phyloP scores from a whole-genome alignment of 2,888 invertebrate species.

The Ormia ochracea region DNA sequence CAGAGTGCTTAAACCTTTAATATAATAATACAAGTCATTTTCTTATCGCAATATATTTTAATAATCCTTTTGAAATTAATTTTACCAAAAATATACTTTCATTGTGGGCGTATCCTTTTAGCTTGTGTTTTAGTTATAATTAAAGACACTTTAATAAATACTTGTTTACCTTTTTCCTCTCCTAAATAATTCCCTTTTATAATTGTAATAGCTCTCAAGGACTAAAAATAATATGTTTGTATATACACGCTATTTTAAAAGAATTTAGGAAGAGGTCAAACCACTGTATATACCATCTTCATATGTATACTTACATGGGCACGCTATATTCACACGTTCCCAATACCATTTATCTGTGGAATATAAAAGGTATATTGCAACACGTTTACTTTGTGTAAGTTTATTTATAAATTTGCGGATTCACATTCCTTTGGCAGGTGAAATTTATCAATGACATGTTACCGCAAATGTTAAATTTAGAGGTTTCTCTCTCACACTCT shows the following conservation, averaged over 20 bases:
- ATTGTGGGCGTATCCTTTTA: neutral
- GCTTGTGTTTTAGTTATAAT: neutral
- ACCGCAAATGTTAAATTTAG: constrained; percentile 54
- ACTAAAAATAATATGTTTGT: neutral
- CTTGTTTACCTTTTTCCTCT: neutral
- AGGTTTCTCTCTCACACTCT: neutral
- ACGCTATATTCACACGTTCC: neutral
- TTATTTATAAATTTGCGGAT: constrained; percentile 63
- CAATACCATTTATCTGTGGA: neutral
- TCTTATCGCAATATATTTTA: no score
- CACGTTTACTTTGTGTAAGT: constrained; percentile 18
- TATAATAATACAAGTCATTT: no score
- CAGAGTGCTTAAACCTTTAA: no score
- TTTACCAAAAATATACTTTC: neutral
- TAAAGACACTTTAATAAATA: neutral
- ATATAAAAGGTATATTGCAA: neutral
- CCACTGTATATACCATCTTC: no score
- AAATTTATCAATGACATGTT: constrained; percentile 63
- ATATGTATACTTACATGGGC: neutral
- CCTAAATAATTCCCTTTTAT: neutral
- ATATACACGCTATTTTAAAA: neutral
- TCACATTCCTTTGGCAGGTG: constrained; percentile 58
- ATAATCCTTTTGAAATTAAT: neutral
- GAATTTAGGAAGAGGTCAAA: neutral
- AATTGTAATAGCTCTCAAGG: neutral